Conservation (phyloP, 2,888 invertebrate genomes). For the Apamea sordens region DNA sequence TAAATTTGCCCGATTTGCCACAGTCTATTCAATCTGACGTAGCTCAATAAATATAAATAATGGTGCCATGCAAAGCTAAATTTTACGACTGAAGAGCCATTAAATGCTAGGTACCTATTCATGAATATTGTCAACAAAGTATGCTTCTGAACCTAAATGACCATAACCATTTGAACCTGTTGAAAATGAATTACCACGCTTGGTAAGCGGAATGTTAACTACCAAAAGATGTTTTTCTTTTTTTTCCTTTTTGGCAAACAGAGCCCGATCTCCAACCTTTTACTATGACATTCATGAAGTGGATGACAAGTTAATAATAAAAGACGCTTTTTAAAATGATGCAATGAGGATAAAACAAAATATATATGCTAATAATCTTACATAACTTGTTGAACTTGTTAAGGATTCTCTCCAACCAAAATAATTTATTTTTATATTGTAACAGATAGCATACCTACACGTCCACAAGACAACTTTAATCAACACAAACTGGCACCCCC, state of each 20-base stretch:
- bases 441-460: neutral
- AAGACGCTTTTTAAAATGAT: neutral
- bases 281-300: neutral
- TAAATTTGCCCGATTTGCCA: neutral
- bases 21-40: conserved; percentile 3
- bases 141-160: neutral
- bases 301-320: neutral
- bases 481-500: neutral
- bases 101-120: neutral
- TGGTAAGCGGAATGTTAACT: neutral
- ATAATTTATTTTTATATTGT: neutral
- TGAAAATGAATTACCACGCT: neutral
- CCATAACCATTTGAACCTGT: neutral
- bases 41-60: conserved; percentile 11
- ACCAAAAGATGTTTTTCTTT: neutral
- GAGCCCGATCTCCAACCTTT: neutral
- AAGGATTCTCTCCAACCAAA: neutral
- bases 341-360: conserved; percentile 13
- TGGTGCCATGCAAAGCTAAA: neutral
- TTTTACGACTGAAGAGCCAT: neutral
- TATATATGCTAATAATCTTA: neutral
- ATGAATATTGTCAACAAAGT: neutral
- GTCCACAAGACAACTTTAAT: neutral
- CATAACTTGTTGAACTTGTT: conserved; percentile 18
- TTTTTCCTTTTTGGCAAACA: neutral